phyloP scores from a whole-genome alignment of 2,797 vertebrate genomes.

The Parauchenoglanis punctatus region DNA sequence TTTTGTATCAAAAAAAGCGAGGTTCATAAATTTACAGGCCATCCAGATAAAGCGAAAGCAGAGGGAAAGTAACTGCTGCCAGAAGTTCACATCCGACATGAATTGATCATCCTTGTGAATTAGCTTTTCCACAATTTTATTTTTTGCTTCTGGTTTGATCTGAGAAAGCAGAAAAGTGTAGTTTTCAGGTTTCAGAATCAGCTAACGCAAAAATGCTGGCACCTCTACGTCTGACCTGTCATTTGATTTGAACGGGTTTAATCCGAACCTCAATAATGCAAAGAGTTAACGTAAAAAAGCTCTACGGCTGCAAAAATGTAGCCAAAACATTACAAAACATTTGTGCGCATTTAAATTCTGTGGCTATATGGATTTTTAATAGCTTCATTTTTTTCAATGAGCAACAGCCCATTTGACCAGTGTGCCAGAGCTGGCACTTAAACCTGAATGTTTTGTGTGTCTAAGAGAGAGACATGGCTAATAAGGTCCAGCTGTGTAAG shows the following conservation, averaged over 20 bases:
- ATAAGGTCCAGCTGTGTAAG: slow-evolving; percentile 71
- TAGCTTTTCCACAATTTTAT: background rate
- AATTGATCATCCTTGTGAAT: background rate
- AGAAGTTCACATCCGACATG: background rate
- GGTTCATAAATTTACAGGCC: background rate
- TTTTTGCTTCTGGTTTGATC: background rate
- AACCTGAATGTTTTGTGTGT: background rate
- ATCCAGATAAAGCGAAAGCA: background rate
- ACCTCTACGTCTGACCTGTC: background rate
- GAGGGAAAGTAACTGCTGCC: background rate
- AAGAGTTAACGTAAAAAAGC: background rate
- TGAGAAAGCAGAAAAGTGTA: background rate
- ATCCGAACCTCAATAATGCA: background rate
- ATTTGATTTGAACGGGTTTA: background rate
- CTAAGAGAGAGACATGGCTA: slow-evolving; percentile 35
- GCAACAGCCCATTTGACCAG: background rate
- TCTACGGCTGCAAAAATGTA: background rate
- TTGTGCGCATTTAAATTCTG: background rate
- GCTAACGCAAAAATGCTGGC: background rate
- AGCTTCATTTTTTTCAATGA: background rate
- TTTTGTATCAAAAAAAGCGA: too few species aligned
- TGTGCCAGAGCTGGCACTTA: slow-evolving; percentile 1
- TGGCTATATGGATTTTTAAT: background rate
- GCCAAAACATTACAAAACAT: background rate
- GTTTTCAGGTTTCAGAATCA: background rate